Percentiles rank a stretch among this genome's conserved stretches.
These are phyloP conservation scores for Eupithecia vulgata DNA, from an alignment of 2,888 invertebrate species.

Conservation along the genomic window DNA sequence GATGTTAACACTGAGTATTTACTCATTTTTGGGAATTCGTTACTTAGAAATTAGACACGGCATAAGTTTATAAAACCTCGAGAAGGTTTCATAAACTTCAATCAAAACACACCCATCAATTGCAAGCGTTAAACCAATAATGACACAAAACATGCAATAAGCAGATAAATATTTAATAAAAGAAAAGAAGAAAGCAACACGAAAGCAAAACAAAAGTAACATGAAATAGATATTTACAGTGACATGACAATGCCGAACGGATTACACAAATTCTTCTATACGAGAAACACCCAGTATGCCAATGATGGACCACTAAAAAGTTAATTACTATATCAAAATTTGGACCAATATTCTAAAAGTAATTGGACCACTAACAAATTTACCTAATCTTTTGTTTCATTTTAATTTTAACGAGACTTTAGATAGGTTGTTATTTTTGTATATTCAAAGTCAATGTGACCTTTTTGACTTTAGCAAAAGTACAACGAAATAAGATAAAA, in stretches of 20 bases:
- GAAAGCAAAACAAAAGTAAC: constrained; percentile 34
- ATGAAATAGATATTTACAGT: constrained; percentile 54
- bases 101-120: background rate
- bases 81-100: too few relatives aligned
- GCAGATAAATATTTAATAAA: constrained; percentile 10
- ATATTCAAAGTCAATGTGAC: constrained; percentile 11
- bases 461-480: constrained; percentile 16
- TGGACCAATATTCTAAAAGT: background rate
- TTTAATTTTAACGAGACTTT: background rate
- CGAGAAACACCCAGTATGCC: constrained; percentile 21
- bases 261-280: constrained; percentile 34
- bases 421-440: background rate
- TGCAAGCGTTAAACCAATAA: background rate
- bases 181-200: constrained; percentile 21
- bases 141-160: constrained; percentile 25
- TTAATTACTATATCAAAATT: background rate
- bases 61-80: background rate
- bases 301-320: background rate
- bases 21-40: background rate
- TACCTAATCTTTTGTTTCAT: background rate
- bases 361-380: background rate
- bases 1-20: background rate
- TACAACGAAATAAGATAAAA: constrained; percentile 3
- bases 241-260: constrained; percentile 73
- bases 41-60: background rate